These are phyloP conservation scores for Achlya flavicornis DNA, from an alignment of 2,888 invertebrate genomes.

Conservation along the genomic window DNA sequence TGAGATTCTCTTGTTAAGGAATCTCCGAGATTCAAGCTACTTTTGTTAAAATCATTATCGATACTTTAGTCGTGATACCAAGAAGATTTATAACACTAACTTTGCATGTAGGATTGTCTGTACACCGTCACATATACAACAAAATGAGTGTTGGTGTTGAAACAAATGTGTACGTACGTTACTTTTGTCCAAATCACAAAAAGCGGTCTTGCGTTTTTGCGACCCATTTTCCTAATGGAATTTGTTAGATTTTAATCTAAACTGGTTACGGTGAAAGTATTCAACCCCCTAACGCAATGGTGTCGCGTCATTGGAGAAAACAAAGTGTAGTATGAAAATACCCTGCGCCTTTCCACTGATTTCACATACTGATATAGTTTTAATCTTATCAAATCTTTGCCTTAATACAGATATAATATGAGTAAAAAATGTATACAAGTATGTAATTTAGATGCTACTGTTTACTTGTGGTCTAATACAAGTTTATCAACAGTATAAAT, in stretches of 20 bases:
- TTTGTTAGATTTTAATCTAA: slow-evolving; percentile 15
- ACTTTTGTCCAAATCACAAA: slow-evolving; percentile 10
- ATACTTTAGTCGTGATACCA: no score
- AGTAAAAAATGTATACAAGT: no score
- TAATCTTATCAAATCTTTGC: not conserved
- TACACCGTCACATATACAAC: not conserved
- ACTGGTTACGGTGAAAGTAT: slow-evolving; percentile 12
- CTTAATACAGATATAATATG: no score
- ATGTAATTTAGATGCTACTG: no score
- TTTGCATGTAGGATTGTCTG: not conserved
- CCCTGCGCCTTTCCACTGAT: not conserved
- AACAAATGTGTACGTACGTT: not conserved
- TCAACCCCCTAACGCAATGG: slow-evolving; percentile 4
- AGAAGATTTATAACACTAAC: no score
- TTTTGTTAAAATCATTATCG: no score
- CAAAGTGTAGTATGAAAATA: slow-evolving; percentile 9
- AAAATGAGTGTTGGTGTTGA: not conserved
- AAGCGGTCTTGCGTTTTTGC: slow-evolving; percentile 11
- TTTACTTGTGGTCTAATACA: no score
- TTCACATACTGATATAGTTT: slow-evolving; percentile 7
- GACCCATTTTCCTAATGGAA: slow-evolving; percentile 14
- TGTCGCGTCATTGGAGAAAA: slow-evolving; percentile 3
- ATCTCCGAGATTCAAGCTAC: no score
- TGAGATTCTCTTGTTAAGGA: no score
- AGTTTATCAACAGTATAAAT: not conserved